These are phyloP conservation scores for Leucoma salicis DNA, from an alignment of 2,888 invertebrate genomes.

Conservation along the genomic window DNA sequence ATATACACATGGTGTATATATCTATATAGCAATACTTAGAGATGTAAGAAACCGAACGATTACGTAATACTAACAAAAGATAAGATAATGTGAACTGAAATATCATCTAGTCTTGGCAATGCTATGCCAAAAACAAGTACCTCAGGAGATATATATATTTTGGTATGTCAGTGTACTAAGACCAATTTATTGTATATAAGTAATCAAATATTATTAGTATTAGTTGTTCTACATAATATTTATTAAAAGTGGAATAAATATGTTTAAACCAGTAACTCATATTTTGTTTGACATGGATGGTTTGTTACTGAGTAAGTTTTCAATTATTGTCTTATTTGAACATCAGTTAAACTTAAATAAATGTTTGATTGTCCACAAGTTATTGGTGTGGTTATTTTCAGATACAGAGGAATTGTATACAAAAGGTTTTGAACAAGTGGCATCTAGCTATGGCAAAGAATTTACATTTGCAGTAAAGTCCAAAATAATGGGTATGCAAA, in stretches of 20 bases:
- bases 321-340: neutral
- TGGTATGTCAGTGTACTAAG: neutral
- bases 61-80: neutral
- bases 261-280: constrained; percentile 57
- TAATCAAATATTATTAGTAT: no score
- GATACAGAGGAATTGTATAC: constrained; percentile 92
- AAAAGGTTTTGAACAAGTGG: constrained; percentile 85
- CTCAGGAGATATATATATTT: neutral
- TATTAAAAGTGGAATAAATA: constrained; percentile 34
- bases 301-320: constrained; percentile 63
- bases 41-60: no score
- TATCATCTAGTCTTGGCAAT: neutral
- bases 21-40: no score
- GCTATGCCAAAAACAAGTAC: neutral
- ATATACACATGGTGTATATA: no score
- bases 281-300: constrained; percentile 77
- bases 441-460: constrained; percentile 85
- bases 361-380: neutral
- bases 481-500: constrained; percentile 87
- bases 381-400: constrained; percentile 64
- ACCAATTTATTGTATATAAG: neutral
- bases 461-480: constrained; percentile 91
- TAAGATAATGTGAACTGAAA: neutral
- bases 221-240: neutral
- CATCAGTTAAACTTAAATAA: neutral